These are phyloP conservation scores for Drosophila biarmipes DNA, from an alignment of 1,140 invertebrate species.

Conservation along the genomic window DNA sequence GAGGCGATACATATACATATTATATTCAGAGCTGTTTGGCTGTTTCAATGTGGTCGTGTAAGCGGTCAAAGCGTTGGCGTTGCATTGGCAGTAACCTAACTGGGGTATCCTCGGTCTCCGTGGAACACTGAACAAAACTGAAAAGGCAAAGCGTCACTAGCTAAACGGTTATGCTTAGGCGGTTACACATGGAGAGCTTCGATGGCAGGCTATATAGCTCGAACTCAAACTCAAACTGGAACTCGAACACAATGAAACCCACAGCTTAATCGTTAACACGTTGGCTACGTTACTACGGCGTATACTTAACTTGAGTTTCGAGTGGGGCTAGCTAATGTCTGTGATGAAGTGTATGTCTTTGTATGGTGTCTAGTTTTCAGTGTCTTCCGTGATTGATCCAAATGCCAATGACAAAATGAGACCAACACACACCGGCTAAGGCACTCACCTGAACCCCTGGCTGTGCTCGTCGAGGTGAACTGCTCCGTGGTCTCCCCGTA, in stretches of 20 bases:
- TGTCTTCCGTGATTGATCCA: slow-evolving; percentile 62
- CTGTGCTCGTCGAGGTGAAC: slow-evolving; percentile 87
- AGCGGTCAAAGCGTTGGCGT: slow-evolving; percentile 52
- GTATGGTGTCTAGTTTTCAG: slow-evolving; percentile 10
- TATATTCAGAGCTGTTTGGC: slow-evolving; percentile 31
- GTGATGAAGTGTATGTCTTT: slow-evolving; percentile 47
- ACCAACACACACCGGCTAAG: slow-evolving; percentile 45
- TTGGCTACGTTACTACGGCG: slow-evolving; percentile 41
- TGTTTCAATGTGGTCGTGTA: slow-evolving; percentile 48
- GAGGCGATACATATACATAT: slow-evolving; percentile 39
- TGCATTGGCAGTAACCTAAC: slow-evolving; percentile 30
- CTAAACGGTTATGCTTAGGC: slow-evolving; percentile 42
- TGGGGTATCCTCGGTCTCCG: slow-evolving; percentile 16
- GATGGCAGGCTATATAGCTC: slow-evolving; percentile 17
- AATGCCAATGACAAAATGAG: slow-evolving; percentile 78
- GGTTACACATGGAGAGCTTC: slow-evolving; percentile 20
- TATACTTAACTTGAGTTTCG: slow-evolving; percentile 34
- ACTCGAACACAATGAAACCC: slow-evolving; percentile 49
- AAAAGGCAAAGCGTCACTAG: slow-evolving; percentile 52
- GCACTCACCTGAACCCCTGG: slow-evolving; percentile 85
- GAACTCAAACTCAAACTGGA: slow-evolving; percentile 29
- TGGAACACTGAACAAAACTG: slow-evolving; percentile 45
- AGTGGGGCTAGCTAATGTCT: slow-evolving; percentile 67
- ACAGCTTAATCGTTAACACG: slow-evolving; percentile 37
- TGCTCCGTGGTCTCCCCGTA: slow-evolving; percentile 87